Evolutionary conservation across 1,140 invertebrate genomes (phyloP).

Genomic region (Nylanderia fulva): DNA sequence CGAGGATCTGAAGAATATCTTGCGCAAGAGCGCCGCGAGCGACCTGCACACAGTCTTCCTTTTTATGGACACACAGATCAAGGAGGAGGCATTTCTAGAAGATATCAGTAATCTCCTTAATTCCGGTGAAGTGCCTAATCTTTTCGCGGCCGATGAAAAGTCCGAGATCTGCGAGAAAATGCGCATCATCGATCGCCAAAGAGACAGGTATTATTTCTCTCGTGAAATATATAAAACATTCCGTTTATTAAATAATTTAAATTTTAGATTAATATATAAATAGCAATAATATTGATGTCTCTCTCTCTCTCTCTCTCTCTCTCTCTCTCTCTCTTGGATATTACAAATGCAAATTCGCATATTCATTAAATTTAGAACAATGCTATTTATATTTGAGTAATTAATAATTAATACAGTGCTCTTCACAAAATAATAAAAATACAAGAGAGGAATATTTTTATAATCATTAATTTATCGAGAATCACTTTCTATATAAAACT

Average conservation of each 20-base stretch:
- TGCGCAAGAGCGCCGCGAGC: slow-evolving; percentile 92
- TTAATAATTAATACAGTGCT: slow-evolving; percentile 5
- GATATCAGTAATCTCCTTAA: slow-evolving; percentile 98
- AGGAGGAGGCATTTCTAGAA: slow-evolving; percentile 97
- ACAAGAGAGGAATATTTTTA: neutral
- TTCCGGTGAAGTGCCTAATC: slow-evolving; percentile 96
- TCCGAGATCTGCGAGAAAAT: slow-evolving; percentile 98
- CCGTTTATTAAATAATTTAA: slow-evolving; percentile 2
- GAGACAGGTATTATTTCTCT: slow-evolving; percentile 86
- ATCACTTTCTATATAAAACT: neutral
- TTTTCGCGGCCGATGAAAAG: slow-evolving; percentile 95
- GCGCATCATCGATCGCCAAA: slow-evolving; percentile 94
- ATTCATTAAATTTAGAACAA: slow-evolving; percentile 22
- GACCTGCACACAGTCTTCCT: slow-evolving; percentile 96
- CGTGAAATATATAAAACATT: neutral
- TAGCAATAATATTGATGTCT: neutral
- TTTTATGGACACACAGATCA: slow-evolving; percentile 96
- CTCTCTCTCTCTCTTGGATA: neutral
- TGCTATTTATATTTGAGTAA: slow-evolving; percentile 14
- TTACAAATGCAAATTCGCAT: neutral
- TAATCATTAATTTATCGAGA: neutral
- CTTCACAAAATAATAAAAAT: neutral
- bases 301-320: too few species aligned
- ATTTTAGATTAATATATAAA: neutral
- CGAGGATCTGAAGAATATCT: slow-evolving; percentile 94